Evolutionary conservation across 2,797 vertebrate species (phyloP).

Genomic region (Sebastiscus tertius): DNA sequence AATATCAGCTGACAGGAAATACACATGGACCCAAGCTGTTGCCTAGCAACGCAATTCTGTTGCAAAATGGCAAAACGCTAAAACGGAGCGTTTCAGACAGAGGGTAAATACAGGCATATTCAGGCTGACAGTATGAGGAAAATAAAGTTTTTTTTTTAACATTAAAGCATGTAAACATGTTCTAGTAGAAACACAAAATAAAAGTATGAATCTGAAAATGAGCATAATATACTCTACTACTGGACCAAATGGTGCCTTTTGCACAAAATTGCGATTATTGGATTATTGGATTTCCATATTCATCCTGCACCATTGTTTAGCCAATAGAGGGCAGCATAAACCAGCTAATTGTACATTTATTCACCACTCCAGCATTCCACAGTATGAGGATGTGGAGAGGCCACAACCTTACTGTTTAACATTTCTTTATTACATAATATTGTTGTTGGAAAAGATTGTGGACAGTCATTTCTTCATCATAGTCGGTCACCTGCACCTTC

Average conservation of each 20-base stretch:
- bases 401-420: background rate
- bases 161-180: no score
- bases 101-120: no score
- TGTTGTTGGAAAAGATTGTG: background rate
- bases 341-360: background rate
- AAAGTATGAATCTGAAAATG: no score
- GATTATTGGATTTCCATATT: background rate
- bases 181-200: no score
- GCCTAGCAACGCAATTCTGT: no score
- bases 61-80: no score
- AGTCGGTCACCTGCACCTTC: background rate
- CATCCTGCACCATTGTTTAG: background rate
- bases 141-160: no score
- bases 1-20: no score
- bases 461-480: background rate
- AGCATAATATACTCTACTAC: background rate
- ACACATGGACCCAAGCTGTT: no score
- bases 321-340: constrained; percentile 26
- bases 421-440: background rate
- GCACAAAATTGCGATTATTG: background rate
- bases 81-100: no score
- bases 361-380: background rate
- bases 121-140: no score
- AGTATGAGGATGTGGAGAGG: background rate
- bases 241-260: background rate